These are phyloP conservation scores for Euproctis similis DNA, from an alignment of 2,888 invertebrate genomes.

Conservation along the genomic window DNA sequence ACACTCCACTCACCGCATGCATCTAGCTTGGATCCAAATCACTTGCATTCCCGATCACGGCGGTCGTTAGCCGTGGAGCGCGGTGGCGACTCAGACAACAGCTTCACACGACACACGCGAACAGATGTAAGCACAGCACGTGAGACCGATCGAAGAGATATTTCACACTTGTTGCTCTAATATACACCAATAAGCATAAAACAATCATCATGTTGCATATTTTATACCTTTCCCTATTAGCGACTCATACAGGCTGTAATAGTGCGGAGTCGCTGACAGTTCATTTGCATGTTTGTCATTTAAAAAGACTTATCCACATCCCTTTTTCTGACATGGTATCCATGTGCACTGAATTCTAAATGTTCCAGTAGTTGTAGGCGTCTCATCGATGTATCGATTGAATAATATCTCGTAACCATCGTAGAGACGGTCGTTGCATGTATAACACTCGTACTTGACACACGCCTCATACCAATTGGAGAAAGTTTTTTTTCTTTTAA, in stretches of 20 bases:
- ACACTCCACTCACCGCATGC: slow-evolving; percentile 66
- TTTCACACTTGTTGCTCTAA: slow-evolving; percentile 55
- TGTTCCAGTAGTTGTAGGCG: slow-evolving; percentile 46
- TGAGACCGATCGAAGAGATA: slow-evolving; percentile 37
- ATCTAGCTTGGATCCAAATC: slow-evolving; percentile 58
- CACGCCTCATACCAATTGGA: slow-evolving; percentile 39
- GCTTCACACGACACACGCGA: slow-evolving; percentile 72
- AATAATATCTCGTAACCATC: slow-evolving; percentile 29
- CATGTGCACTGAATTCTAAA: slow-evolving; percentile 53
- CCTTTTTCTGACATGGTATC: slow-evolving; percentile 50
- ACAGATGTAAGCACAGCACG: slow-evolving; percentile 67
- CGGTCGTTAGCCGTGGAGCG: slow-evolving; percentile 45
- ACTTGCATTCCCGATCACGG: slow-evolving; percentile 76
- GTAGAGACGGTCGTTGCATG: slow-evolving; percentile 55
- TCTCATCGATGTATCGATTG: slow-evolving; percentile 34
- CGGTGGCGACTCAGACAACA: slow-evolving; percentile 55
- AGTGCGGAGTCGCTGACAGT: slow-evolving; percentile 59
- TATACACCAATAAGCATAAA: slow-evolving; percentile 59
- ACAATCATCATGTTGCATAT: slow-evolving; percentile 70
- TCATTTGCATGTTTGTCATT: slow-evolving; percentile 68
- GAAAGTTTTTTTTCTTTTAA: slow-evolving; percentile 3
- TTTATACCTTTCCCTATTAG: slow-evolving; percentile 76
- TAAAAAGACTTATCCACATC: slow-evolving; percentile 44
- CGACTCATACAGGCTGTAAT: slow-evolving; percentile 60
- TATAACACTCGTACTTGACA: slow-evolving; percentile 47